phyloP scores from a whole-genome alignment of 1,140 invertebrate genomes.

The Whitmania pigra region DNA sequence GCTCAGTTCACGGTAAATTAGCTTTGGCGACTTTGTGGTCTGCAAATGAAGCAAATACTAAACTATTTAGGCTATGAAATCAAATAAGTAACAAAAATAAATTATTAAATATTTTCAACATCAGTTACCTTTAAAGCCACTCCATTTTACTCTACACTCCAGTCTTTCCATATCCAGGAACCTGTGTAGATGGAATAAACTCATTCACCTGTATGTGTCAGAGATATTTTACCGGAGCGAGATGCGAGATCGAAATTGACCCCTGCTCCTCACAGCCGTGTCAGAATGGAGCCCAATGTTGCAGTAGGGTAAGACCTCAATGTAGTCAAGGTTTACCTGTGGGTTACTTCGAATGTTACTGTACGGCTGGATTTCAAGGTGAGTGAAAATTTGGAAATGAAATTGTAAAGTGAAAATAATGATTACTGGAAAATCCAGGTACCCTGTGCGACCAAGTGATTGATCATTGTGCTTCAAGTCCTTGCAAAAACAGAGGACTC shows the following conservation, averaged over 20 bases:
- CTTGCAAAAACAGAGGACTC: constrained; percentile 21
- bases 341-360: constrained; percentile 24
- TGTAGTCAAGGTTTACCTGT: constrained; percentile 22
- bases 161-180: constrained; percentile 1
- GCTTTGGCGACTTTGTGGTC: not conserved
- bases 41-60: no score
- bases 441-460: constrained; percentile 18
- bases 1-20: not conserved
- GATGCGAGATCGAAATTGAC: constrained; percentile 27
- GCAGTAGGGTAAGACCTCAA: constrained; percentile 22
- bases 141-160: no score
- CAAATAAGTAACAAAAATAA: not conserved
- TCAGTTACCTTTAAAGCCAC: no score
- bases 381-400: not conserved
- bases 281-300: constrained; percentile 28
- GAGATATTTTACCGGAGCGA: constrained; percentile 29
- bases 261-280: constrained; percentile 23
- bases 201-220: constrained; percentile 25
- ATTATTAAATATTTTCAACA: no score
- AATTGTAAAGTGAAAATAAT: not conserved
- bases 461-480: constrained; percentile 20
- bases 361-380: constrained; percentile 15
- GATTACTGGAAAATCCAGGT: constrained; percentile 9
- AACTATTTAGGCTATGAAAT: no score
- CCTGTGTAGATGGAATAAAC: constrained; percentile 28